These are phyloP conservation scores for Tricholaema leucomelas DNA, from an alignment of 2,113 vertebrate genomes.

Conservation along the genomic window DNA sequence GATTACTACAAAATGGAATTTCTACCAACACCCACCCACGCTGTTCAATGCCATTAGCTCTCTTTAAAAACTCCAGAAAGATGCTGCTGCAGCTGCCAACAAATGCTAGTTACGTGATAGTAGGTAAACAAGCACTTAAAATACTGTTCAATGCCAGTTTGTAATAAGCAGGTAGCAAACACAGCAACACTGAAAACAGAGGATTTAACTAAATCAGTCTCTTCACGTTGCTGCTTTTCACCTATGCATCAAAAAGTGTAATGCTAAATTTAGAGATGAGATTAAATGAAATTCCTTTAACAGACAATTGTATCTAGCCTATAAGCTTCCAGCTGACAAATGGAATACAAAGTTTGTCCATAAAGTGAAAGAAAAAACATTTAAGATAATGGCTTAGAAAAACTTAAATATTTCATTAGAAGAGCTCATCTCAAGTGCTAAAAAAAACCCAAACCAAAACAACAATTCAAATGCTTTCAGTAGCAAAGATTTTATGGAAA, in stretches of 20 bases:
- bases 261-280: neutral
- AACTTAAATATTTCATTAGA: slow-evolving; percentile 40
- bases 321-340: neutral
- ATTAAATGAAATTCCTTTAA: neutral
- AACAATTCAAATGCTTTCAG: neutral
- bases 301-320: neutral
- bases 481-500: neutral
- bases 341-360: neutral
- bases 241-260: neutral
- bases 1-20: neutral
- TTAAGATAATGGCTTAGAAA: slow-evolving; percentile 23
- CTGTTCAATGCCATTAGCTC: neutral
- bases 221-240: neutral
- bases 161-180: neutral
- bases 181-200: neutral
- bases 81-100: neutral
- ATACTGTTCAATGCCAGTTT: neutral
- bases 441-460: no score
- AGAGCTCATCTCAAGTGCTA: neutral
- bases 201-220: neutral
- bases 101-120: neutral
- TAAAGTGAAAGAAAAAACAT: neutral
- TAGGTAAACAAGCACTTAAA: neutral
- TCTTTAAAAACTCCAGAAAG: neutral
- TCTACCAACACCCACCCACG: neutral